Evolutionary conservation across 2,888 invertebrate species (phyloP).

Genomic region (Deroplatys truncata): DNA sequence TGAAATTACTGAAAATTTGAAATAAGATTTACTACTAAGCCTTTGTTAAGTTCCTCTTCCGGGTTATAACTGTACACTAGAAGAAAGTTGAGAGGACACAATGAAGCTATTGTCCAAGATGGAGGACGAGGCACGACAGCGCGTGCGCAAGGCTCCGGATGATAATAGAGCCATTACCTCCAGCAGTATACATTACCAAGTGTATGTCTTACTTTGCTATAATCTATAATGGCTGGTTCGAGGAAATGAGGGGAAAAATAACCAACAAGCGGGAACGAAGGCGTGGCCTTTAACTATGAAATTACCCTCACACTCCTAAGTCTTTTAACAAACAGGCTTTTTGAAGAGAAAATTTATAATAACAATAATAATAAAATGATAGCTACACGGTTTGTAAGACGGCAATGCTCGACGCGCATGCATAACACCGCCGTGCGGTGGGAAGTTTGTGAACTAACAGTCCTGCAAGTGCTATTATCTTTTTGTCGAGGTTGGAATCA

Average conservation of each 20-base stretch:
- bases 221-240: background rate
- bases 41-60: background rate
- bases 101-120: background rate
- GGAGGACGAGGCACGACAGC: background rate
- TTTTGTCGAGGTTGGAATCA: background rate
- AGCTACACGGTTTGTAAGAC: background rate
- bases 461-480: background rate
- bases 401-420: background rate
- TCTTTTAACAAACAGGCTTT: background rate
- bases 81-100: background rate
- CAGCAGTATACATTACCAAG: background rate
- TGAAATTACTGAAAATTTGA: background rate
- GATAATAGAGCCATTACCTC: constrained; percentile 6
- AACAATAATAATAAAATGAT: background rate
- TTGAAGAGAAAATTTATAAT: background rate
- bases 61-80: background rate
- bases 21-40: background rate
- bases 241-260: background rate
- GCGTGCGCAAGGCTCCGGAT: background rate
- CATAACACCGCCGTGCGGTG: background rate
- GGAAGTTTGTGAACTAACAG: background rate
- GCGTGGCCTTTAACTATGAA: background rate
- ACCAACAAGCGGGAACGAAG: background rate
- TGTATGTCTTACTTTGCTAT: background rate
- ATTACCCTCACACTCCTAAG: background rate